These are phyloP conservation scores for Lycocorax pyrrhopterus DNA, from an alignment of 2,113 vertebrate species.

Conservation along the genomic window DNA sequence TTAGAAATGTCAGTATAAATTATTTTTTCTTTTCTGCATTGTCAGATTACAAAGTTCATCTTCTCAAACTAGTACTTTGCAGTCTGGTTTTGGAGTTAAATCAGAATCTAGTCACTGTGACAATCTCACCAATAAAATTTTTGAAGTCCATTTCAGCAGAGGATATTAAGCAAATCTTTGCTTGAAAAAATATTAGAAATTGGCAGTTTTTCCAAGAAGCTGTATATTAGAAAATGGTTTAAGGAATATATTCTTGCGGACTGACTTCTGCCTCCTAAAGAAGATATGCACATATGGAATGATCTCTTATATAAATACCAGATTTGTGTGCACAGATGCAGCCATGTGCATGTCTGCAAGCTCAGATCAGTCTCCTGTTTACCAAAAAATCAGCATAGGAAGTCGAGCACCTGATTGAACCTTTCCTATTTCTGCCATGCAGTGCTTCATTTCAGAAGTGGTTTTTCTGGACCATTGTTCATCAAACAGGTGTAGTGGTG, in stretches of 20 bases:
- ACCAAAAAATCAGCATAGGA: neutral
- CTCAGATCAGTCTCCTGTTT: neutral
- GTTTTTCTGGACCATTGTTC: neutral
- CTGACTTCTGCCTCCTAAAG: neutral
- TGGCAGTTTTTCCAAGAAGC: neutral
- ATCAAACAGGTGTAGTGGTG: neutral
- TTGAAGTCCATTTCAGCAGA: neutral
- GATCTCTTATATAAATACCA: constrained; percentile 15
- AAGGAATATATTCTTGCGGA: neutral
- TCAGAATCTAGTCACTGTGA: neutral
- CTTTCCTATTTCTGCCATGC: neutral
- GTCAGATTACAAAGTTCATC: neutral
- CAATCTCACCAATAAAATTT: neutral
- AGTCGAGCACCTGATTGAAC: neutral
- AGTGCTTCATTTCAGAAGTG: neutral
- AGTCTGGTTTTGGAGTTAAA: constrained; percentile 2
- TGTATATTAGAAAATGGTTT: neutral
- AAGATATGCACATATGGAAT: neutral
- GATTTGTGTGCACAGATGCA: constrained; percentile 33
- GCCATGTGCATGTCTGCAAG: neutral
- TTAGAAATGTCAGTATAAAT: neutral
- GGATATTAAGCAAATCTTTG: constrained; percentile 14
- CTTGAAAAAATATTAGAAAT: neutral
- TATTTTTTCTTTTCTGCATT: neutral
- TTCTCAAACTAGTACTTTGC: neutral